Conservation (phyloP, 2,888 invertebrate genomes). For the Drosophila crucigera region DNA sequence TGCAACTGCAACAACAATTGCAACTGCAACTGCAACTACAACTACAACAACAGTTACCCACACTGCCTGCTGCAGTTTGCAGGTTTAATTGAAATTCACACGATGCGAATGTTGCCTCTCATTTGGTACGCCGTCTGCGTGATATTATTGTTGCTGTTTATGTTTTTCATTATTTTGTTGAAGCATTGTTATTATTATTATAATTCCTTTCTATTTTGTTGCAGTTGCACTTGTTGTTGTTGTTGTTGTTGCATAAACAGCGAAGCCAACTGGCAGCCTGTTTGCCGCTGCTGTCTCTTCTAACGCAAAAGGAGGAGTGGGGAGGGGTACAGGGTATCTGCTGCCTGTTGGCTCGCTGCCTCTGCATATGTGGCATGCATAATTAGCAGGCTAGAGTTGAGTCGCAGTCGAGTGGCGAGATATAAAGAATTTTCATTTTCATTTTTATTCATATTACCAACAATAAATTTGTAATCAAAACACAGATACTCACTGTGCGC, state of each 20-base stretch:
- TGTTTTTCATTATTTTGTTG: conserved; percentile 59
- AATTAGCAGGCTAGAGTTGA: conserved; percentile 69
- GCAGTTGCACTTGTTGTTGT: conserved; percentile 32
- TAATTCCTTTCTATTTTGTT: conserved; percentile 71
- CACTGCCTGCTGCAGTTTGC: conserved; percentile 29
- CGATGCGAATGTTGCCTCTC: conserved; percentile 73
- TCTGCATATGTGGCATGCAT: conserved; percentile 76
- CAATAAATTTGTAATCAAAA: conserved; percentile 78
- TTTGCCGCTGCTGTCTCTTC: conserved; percentile 38
- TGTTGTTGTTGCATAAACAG: conserved; percentile 66
- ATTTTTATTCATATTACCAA: conserved; percentile 72
- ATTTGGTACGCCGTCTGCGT: conserved; percentile 76
- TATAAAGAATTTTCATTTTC: conserved; percentile 68
- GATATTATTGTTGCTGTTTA: conserved; percentile 37
- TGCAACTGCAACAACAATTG: not conserved
- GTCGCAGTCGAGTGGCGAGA: conserved; percentile 39
- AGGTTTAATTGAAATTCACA: conserved; percentile 83
- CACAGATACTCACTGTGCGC: conserved; percentile 24
- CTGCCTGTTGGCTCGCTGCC: conserved; percentile 30
- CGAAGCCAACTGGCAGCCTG: conserved; percentile 47
- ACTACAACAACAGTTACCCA: conserved; percentile 17
- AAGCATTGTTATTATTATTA: conserved; percentile 74
- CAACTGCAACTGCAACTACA: conserved; percentile 2
- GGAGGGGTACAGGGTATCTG: not conserved
- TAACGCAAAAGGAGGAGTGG: conserved; percentile 35